Percentiles rank a stretch among this genome's conserved stretches.
Evolutionary conservation across 2,113 vertebrate genomes (phyloP).

Genomic region (Nestor notabilis): DNA sequence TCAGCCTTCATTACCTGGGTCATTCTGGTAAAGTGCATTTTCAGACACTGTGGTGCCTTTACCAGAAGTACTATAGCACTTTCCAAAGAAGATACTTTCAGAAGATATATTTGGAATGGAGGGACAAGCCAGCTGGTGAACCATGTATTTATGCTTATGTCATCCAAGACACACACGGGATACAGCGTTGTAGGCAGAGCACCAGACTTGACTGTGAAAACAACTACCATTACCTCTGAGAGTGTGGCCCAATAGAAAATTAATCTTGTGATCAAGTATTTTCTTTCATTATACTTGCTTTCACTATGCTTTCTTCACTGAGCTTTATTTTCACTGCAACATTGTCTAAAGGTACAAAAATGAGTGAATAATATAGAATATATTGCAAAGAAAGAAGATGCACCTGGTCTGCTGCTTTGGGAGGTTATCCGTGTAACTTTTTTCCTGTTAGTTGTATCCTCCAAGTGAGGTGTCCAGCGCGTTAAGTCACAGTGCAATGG

Average conservation of each 20-base stretch:
- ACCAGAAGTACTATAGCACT: not conserved
- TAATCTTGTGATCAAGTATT: not conserved
- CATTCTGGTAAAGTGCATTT: constrained; percentile 13
- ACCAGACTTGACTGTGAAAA: not conserved
- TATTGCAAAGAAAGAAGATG: not conserved
- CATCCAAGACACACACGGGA: not conserved
- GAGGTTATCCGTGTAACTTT: not conserved
- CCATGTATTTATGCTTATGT: not conserved
- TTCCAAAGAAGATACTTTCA: not conserved
- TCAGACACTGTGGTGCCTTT: not conserved
- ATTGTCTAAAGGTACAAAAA: not conserved
- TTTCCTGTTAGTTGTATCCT: not conserved
- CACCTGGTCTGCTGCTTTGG: not conserved
- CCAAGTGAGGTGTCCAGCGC: not conserved
- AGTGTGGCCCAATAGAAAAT: not conserved
- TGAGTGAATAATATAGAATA: not conserved
- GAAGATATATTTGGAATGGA: not conserved
- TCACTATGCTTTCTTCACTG: not conserved
- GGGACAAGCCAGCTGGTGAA: not conserved
- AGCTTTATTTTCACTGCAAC: not conserved
- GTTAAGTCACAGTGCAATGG: not conserved
- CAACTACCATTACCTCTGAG: not conserved
- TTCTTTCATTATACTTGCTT: not conserved
- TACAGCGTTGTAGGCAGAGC: not conserved
- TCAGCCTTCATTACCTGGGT: not conserved